Conservation (phyloP, 1,140 invertebrate genomes). For the Paralvinella palmiformis region DNA sequence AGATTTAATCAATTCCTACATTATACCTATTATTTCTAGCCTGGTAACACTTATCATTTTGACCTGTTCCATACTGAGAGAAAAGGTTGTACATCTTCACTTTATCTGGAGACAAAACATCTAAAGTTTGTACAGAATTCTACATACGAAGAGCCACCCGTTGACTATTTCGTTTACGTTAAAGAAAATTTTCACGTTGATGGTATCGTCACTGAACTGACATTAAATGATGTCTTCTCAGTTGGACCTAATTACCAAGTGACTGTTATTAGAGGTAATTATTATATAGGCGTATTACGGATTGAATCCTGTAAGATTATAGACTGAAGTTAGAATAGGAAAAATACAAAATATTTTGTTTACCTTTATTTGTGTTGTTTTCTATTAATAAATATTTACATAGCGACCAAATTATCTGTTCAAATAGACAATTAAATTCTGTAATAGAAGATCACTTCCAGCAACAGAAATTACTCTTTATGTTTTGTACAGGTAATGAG, state of each 20-base stretch:
- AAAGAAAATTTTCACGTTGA: conserved; percentile 26
- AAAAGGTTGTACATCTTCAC: conserved; percentile 20
- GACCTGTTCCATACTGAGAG: conserved; percentile 30
- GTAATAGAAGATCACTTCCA: no score
- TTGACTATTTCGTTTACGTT: conserved; percentile 23
- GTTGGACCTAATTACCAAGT: conserved; percentile 23
- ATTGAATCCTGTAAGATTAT: no score
- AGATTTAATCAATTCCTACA: no score
- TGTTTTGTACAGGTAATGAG: conserved; percentile 31
- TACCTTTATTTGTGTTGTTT: no score
- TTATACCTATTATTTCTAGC: conserved; percentile 21
- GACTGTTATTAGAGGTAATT: conserved; percentile 22
- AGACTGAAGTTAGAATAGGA: no score
- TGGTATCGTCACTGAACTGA: conserved; percentile 22
- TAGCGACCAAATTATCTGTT: no score
- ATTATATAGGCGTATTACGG: no score
- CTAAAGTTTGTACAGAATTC: conserved; percentile 22
- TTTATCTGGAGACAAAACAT: conserved; percentile 24
- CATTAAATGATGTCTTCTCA: conserved; percentile 25
- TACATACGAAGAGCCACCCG: conserved; percentile 16
- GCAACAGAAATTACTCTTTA: no score
- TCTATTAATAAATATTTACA: no score
- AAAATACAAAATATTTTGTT: no score
- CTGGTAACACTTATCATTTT: conserved; percentile 27
- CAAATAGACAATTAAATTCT: no score